These are phyloP conservation scores for Nomada ruficornis DNA, from an alignment of 2,888 invertebrate species.

Conservation along the genomic window DNA sequence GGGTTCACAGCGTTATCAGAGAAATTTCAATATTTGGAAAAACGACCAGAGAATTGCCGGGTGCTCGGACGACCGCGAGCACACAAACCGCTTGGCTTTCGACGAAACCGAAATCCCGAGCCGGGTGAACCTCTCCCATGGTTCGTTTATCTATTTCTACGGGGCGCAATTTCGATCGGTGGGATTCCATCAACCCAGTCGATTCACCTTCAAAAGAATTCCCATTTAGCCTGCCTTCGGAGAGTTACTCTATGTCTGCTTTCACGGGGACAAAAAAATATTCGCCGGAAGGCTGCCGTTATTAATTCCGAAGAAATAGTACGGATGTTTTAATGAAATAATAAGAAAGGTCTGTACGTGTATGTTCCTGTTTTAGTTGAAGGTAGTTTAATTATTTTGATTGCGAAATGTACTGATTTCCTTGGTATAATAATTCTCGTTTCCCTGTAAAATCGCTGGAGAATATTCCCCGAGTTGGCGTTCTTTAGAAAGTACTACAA, in stretches of 20 bases:
- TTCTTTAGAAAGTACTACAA: too few species aligned
- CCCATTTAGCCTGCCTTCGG: neutral
- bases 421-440: neutral
- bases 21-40: slow-evolving; percentile 50
- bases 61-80: neutral
- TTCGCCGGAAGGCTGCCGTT: neutral
- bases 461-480: neutral
- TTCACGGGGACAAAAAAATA: neutral
- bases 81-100: slow-evolving; percentile 8
- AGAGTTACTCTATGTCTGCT: neutral
- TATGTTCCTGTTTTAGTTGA: neutral
- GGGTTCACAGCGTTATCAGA: neutral
- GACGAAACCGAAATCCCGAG: neutral
- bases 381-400: neutral
- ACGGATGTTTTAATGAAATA: neutral
- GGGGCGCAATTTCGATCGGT: neutral
- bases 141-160: slow-evolving; percentile 46
- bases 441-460: neutral
- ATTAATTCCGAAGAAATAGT: neutral
- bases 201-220: slow-evolving; percentile 13
- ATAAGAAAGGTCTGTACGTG: neutral
- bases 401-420: neutral
- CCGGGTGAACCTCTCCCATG: neutral
- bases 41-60: neutral
- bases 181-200: slow-evolving; percentile 2